Base-by-base conservation (phyloP, 2,113 vertebrate species). In the Nycticebus coucang region DNA sequence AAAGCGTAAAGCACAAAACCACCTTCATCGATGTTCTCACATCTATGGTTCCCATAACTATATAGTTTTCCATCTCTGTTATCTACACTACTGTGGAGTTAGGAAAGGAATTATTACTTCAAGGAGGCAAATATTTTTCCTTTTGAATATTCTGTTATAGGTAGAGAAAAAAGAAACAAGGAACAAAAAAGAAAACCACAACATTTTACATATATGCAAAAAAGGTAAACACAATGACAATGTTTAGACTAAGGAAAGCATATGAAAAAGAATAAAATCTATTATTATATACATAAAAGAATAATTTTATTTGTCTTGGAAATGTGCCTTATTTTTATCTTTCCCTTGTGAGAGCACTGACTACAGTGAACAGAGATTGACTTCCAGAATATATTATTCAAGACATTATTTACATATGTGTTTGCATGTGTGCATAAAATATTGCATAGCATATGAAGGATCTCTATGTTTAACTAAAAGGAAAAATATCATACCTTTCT, bases 401-500 rank as follows among this genome's bases (percentile, higher is more conserved):
- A 26, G 28, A 68, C 66, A 71, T 94, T 91, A 50, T n/a, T 83
- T 85, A 82, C 41, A 33, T 69, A 4, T 84, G 37, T 96, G 18
- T 92, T 66, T 88, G 35, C 86, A 9, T 93, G 62, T 81, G 11
- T 87, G 21, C 13, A 66, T 93, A 79, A 91, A 91, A 62, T 95
- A 59, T 85, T 21, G 78, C 50, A 82, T 33, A 71, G 71, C 37
- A 89, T 64, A 69, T 72, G 77, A 87, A 95, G 37, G 62, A 91
- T n/a, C 71, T 37, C 66, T 37, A 91, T 82, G 28, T 87, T 95
- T 91, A 91, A 91, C 33, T 66, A 66, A 83, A 97, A n/a, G 37
- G 30, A 78, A 85, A 62, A 74, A 83, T 91, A n/a, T 35, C 71
- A 37, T 64, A 77, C 41, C 22, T 90, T 95, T 87, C 45, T 64